Evolutionary conservation across 2,113 vertebrate genomes (phyloP), one percentile per base, ranked within the genome.

Genomic region (Castor canadensis): DNA sequence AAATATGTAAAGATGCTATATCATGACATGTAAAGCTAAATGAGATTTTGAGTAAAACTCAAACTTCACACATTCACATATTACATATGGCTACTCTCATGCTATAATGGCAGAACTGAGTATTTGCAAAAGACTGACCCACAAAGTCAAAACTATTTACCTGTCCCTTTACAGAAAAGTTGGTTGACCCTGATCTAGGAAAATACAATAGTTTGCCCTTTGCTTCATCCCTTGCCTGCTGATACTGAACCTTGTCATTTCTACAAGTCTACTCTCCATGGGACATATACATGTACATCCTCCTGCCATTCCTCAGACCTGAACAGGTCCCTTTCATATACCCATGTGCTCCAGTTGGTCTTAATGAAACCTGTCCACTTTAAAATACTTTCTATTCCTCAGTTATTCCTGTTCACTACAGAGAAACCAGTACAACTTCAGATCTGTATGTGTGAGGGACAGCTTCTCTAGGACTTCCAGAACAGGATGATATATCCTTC

Each of bases 281-380:
- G 69, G 24, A 10, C n/a, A 73, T 60, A 32, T 24, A 60, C 72
- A 94, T 35, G n/a, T 80, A 54, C 81, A 87, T 54, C n/a, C 12
- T 90, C 54, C 40, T 76, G 19, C 6, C 30, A 45, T 35, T 87
- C 62, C 69, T 93, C 60, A 87, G 76, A 72, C 22, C 20, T 82
- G 43, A 72, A 77, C 7, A 86, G 64, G 32, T 43, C 38, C 32
- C 56, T n/a, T 76, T 86, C 67, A 86, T 45, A 85, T 1, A 81
- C 52, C 2, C 35, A 5, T 82, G 17, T 81, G 38, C 64, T 89
- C 69, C 58, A 72, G 52, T 0, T 86, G 66, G 17, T 67, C 35
- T 75, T 89, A 88, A 66, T 40, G 91, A 92, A 85, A 92, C 12
- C 58, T 81, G 62, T 91, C 81, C 35, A 67, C 40, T 93, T 91